Conservation (phyloP, 2,113 vertebrate genomes). For the Lasiurus cinereus region DNA sequence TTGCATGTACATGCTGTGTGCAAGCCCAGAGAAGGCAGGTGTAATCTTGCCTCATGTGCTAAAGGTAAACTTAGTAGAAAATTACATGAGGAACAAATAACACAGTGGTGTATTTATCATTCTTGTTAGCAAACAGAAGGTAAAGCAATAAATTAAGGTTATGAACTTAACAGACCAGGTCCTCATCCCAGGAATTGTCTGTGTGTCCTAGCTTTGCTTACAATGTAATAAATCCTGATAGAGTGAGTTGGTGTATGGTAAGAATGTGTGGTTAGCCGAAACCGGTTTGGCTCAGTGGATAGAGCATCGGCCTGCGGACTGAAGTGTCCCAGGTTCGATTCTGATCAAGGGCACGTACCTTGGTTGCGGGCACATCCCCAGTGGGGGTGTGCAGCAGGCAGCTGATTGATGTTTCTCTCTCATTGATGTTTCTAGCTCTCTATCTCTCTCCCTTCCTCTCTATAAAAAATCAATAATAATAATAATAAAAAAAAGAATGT, state of each 20-base stretch:
- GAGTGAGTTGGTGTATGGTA: not conserved
- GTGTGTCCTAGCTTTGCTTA: not conserved
- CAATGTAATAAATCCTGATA: not conserved
- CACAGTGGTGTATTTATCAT: not conserved
- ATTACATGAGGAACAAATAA: not conserved
- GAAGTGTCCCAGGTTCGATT: too few species aligned
- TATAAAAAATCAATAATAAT: too few species aligned
- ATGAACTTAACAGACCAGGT: not conserved
- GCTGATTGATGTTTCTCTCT: too few species aligned
- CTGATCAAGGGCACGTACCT: too few species aligned
- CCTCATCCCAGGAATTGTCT: not conserved
- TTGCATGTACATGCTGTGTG: not conserved
- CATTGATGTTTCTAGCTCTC: too few species aligned
- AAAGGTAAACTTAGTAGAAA: not conserved
- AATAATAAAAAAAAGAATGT: too few species aligned
- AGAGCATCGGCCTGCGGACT: too few species aligned
- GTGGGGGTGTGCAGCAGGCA: too few species aligned
- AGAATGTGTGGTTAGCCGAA: too few species aligned
- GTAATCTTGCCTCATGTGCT: not conserved
- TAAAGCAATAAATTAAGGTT: not conserved
- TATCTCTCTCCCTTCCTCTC: too few species aligned
- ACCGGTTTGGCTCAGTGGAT: too few species aligned
- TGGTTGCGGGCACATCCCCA: too few species aligned
- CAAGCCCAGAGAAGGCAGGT: not conserved
- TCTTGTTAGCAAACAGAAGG: not conserved